Conservation (phyloP, 2,113 vertebrate genomes). For the Hirundichthys speculiger region DNA sequence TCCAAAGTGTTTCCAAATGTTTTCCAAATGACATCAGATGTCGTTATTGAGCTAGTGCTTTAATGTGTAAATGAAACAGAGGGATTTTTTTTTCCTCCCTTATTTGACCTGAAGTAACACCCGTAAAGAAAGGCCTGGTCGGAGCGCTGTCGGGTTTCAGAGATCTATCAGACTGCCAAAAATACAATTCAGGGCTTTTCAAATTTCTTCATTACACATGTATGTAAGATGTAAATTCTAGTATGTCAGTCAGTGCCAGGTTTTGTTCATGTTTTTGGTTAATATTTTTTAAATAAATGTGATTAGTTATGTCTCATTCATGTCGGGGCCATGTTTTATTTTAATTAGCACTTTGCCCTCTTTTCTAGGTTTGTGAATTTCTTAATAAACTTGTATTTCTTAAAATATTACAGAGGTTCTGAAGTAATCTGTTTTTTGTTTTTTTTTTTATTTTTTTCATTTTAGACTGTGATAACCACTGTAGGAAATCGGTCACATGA, state of each 20-base stretch:
- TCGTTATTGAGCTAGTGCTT: constrained; percentile 31
- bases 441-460: too few relatives aligned
- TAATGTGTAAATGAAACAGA: constrained; percentile 39
- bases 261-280: constrained; percentile 67
- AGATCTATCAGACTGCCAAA: constrained; percentile 45
- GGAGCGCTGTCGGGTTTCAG: constrained; percentile 28
- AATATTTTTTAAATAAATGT: constrained; percentile 68
- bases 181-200: constrained; percentile 61
- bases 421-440: constrained; percentile 64
- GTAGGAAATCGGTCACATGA: neutral
- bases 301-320: constrained; percentile 73
- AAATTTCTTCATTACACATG: constrained; percentile 52
- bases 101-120: constrained; percentile 22
- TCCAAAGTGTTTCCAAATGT: constrained; percentile 22
- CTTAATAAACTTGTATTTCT: constrained; percentile 83
- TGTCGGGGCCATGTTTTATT: constrained; percentile 79
- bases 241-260: constrained; percentile 66
- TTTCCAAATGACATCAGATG: constrained; percentile 33
- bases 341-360: constrained; percentile 81
- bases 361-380: constrained; percentile 81
- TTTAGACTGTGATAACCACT: neutral
- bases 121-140: constrained; percentile 33
- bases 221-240: constrained; percentile 64
- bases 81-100: neutral
- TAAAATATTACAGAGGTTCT: constrained; percentile 68